Evolutionary conservation across 2,888 invertebrate species (phyloP), one percentile per base, ranked within the genome.

Genomic region (Heliconius ethilla): DNA sequence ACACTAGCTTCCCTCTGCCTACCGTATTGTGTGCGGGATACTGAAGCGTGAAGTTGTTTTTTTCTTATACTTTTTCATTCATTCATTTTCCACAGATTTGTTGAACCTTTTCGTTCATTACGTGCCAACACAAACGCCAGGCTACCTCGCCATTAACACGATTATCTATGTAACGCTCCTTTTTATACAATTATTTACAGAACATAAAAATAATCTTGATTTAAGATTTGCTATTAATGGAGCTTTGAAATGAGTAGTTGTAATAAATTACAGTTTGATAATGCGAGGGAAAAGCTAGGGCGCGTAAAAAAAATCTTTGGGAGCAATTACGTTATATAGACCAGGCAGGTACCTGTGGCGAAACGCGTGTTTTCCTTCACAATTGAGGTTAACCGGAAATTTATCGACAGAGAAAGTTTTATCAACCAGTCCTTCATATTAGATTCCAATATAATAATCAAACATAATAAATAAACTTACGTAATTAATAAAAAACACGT

Each of bases 81-180:
- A 33, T 40, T 11, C 0, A 11, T 40, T 40, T 40, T 11, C 40
- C 11, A 11, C 79, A 78, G 55, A 78, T 78, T 78, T 77, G 69
- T 76, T 70, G 80, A 78, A 79, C 75, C 79, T 81, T 79, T 77
- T 77, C 74, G 74, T 80, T 82, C 82, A 83, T 83, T 83, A 82
- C 78, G 79, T 77, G 80, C 81, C 81, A 81, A 79, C 81, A 79
- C 80, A 76, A 82, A 83, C 81, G 82, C 76, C 80, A 80, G 75
- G 76, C 75, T 78, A 80, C 75, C 79, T 79, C 70, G 81, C 79
- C 80, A 83, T 82, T 81, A 82, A 78, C 81, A 81, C 80, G 79
- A 82, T 82, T 83, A 83, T 82, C 82, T 81, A 82, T 79, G 79
- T 82, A 81, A 80, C 80, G 82, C 78, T 79, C 81, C 79, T 81